Evolutionary conservation across 1,140 invertebrate genomes (phyloP).

Genomic region (Penaeus indicus): DNA sequence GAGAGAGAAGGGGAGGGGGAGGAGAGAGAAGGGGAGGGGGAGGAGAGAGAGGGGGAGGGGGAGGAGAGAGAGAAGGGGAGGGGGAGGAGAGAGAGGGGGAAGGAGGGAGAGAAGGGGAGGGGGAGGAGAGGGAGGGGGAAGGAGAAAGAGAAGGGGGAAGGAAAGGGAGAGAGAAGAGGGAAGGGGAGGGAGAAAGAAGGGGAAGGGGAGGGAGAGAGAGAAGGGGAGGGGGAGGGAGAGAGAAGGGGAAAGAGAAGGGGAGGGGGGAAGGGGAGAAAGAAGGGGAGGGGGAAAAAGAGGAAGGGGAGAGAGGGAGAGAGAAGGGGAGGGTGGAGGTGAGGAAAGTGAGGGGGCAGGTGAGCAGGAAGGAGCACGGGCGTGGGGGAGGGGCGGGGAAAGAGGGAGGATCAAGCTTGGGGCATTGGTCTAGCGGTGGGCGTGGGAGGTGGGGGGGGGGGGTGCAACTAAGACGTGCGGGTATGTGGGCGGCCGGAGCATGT

Average conservation of each 20-base stretch:
- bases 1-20: no score
- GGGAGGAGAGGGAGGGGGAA: background rate
- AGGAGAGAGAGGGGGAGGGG: slow-evolving; percentile 23
- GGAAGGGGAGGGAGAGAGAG: background rate
- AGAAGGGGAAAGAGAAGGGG: background rate
- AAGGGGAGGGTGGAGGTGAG: no score
- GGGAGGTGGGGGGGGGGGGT: no score
- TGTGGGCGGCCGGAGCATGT: no score
- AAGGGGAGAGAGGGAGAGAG: background rate
- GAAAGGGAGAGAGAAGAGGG: background rate
- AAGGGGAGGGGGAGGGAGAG: background rate
- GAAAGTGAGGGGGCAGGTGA: no score
- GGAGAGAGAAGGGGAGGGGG: no score
- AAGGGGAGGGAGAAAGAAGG: background rate
- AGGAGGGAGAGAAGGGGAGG: background rate
- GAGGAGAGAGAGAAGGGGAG: background rate
- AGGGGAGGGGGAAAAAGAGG: no score
- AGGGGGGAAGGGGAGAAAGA: background rate
- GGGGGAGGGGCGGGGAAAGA: no score
- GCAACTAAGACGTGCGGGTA: no score
- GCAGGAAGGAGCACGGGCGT: no score
- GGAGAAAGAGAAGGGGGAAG: background rate
- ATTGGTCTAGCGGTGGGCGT: no score
- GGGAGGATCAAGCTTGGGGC: no score
- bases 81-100: slow-evolving; percentile 2